Evolutionary conservation across 2,888 invertebrate genomes (phyloP).

Genomic region (Drosophila paramelanica): DNA sequence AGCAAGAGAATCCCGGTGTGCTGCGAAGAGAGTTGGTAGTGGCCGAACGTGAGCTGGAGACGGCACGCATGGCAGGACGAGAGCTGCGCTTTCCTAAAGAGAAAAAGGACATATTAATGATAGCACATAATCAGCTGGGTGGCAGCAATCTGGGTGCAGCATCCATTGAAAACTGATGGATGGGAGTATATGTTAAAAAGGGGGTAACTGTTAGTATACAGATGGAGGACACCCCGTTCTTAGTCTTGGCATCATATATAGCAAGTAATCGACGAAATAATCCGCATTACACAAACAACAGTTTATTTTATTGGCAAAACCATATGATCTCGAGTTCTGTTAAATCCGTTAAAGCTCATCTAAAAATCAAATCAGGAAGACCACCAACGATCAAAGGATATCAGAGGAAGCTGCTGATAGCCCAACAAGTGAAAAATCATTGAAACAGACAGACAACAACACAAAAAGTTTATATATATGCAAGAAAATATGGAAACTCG

Average conservation of each 20-base stretch:
- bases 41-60: conserved; percentile 94
- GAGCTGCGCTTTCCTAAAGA: conserved; percentile 97
- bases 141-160: conserved; percentile 77
- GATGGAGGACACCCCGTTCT: conserved; percentile 17
- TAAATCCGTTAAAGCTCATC: conserved; percentile 56
- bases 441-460: conserved; percentile 8
- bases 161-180: conserved; percentile 72
- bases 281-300: conserved; percentile 42
- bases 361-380: conserved; percentile 57
- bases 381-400: conserved; percentile 24
- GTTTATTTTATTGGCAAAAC: conserved; percentile 64
- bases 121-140: conserved; percentile 93
- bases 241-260: conserved; percentile 39
- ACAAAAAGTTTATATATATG: neutral
- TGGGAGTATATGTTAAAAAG: conserved; percentile 7
- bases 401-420: conserved; percentile 43
- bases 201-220: conserved; percentile 21
- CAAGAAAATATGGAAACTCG: conserved; percentile 27
- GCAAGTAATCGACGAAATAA: conserved; percentile 45
- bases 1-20: conserved; percentile 90
- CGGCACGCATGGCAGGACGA: conserved; percentile 93
- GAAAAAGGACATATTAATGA: conserved; percentile 96
- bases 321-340: conserved; percentile 73
- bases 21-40: conserved; percentile 92
- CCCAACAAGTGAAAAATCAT: conserved; percentile 11